Base-by-base conservation (phyloP, 2,888 invertebrate genomes). In the Alcis repandata region DNA sequence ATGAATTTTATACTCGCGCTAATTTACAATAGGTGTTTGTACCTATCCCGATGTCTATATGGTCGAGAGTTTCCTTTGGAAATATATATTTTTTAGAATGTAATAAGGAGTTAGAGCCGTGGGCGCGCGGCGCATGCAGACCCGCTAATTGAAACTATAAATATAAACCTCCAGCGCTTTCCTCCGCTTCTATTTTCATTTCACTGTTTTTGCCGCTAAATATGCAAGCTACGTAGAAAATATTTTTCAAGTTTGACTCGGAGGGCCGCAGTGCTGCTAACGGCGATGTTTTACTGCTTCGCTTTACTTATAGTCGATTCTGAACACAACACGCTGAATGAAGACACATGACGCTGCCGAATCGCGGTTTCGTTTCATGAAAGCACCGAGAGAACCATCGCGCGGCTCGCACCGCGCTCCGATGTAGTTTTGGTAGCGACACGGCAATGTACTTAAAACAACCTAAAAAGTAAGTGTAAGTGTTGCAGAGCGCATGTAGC, bases 121-220 rank as follows among this genome's bases (percentile, higher is more conserved):
- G 74, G 70, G 71, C 73, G 74, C 76, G 73, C 77, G 80, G 79
- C 79, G 86, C 86, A 84, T 88, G 88, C 87, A 78, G 84, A 84
- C 79, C 82, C 82, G 84, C 85, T 91, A 91, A 91, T 91, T 91
- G 89, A 90, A 90, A 90, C 91, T 89, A 90, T 90, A 91, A 91
- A 91, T 91, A 90, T 86, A 85, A 86, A 80, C 74, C 81, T 76
- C 80, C 78, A 84, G 80, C 85, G 80, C 85, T 87, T 87, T 85
- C 76, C 79, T 43, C 74, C 75, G 78, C 79, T 74, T 78, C 78
- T 84, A 84, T 86, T 88, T 86, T 85, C 82, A 79, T 83, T 78
- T 75, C 74, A 73, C 75, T 76, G 75, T 80, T 85, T 83, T 81
- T 75, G 68, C 74, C 62, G 77, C 73, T 78, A 72, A 77, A 71